Conservation (phyloP, 2,113 vertebrate genomes). For the Jacana jacana region DNA sequence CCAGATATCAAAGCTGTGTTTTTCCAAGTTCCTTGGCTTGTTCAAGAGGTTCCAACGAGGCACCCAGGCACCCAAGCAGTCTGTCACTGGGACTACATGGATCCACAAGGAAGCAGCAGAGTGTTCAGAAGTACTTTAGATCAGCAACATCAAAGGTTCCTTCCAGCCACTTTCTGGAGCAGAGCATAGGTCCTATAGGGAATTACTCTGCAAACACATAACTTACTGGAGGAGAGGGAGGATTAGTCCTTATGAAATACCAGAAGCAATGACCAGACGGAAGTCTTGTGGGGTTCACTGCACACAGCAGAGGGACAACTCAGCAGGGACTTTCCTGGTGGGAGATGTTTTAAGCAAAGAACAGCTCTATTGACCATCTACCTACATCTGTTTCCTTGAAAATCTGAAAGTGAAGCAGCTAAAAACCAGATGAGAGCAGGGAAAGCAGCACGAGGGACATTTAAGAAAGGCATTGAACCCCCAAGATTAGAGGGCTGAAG, state of each 20-base stretch:
- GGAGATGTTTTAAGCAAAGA: not conserved
- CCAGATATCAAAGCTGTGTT: not conserved
- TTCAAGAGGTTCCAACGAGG: not conserved
- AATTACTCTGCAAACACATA: not conserved
- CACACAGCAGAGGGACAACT: not conserved
- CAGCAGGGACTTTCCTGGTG: not conserved
- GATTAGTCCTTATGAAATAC: not conserved
- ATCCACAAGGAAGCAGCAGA: not conserved
- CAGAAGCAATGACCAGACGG: not conserved
- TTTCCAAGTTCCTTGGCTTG: not conserved
- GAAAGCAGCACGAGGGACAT: not conserved
- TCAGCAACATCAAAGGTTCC: accelerated
- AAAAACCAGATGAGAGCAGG: not conserved
- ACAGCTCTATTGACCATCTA: not conserved
- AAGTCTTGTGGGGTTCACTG: not conserved
- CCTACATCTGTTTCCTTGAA: not conserved
- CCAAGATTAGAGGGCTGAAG: not conserved
- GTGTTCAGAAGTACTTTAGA: not conserved
- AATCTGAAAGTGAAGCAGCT: not conserved
- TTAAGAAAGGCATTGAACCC: not conserved
- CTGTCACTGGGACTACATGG: too few relatives aligned
- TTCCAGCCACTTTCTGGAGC: not conserved
- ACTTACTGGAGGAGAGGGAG: not conserved
- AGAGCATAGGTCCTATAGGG: not conserved
- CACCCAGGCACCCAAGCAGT: not conserved